These are phyloP conservation scores for Mystacides longicornis DNA, from an alignment of 2,888 invertebrate species.

Conservation along the genomic window DNA sequence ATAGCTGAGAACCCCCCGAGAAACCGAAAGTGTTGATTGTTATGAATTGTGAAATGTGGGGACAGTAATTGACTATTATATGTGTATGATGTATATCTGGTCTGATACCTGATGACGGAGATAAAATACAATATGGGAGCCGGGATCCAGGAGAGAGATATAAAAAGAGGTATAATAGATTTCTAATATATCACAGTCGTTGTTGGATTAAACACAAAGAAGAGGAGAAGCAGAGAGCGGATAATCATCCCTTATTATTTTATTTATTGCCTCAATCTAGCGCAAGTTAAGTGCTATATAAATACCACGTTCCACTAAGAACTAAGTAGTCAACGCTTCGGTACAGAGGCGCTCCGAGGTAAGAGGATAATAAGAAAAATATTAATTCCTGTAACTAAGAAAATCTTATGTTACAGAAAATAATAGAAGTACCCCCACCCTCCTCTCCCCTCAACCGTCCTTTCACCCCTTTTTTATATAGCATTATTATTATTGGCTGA, in stretches of 20 bases:
- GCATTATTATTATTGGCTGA: too few relatives aligned
- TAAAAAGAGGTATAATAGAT: background rate
- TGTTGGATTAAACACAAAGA: background rate
- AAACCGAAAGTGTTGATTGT: too few relatives aligned
- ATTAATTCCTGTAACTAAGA: background rate
- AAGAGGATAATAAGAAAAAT: background rate
- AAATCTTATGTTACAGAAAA: slow-evolving; percentile 1
- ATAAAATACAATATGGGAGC: too few relatives aligned
- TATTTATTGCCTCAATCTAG: slow-evolving; percentile 2
- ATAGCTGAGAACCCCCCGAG: too few relatives aligned
- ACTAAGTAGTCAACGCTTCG: too few relatives aligned
- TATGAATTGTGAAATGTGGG: too few relatives aligned
- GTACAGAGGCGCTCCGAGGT: background rate
- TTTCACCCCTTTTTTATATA: too few relatives aligned
- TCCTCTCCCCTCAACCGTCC: too few relatives aligned
- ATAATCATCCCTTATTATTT: background rate
- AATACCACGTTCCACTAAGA: too few relatives aligned
- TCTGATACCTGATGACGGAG: too few relatives aligned
- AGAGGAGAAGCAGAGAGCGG: background rate
- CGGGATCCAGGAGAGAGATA: background rate
- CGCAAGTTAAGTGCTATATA: background rate
- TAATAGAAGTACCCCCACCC: background rate
- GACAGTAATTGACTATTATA: too few relatives aligned
- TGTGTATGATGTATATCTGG: too few relatives aligned
- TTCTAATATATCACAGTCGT: background rate